These are phyloP conservation scores for Linurgus olivaceus DNA, from an alignment of 2,797 vertebrate species.

Conservation along the genomic window DNA sequence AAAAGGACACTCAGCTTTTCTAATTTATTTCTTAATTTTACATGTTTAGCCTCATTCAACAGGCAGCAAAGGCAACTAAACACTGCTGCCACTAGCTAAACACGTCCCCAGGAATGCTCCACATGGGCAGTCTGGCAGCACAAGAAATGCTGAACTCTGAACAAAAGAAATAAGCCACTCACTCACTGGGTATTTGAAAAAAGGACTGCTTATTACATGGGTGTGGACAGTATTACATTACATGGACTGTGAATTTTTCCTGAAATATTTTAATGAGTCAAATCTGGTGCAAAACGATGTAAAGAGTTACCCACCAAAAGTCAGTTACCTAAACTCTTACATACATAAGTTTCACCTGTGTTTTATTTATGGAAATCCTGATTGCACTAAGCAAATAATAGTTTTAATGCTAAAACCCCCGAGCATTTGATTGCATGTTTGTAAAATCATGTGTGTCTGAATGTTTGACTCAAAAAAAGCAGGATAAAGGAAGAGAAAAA, in stretches of 20 bases:
- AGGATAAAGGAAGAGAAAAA: neutral
- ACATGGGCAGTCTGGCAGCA: neutral
- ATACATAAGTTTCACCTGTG: fast-evolving
- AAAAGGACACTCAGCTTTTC: neutral
- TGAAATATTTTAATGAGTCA: neutral
- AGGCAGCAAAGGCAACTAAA: neutral
- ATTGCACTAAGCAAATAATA: neutral
- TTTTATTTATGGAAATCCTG: neutral
- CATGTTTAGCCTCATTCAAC: neutral
- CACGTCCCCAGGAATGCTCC: neutral
- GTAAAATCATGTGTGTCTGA: neutral
- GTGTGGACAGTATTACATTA: neutral
- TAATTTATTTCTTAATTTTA: neutral
- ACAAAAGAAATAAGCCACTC: neutral
- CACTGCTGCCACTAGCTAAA: neutral
- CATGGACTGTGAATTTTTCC: neutral
- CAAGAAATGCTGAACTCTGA: neutral
- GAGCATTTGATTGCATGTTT: neutral
- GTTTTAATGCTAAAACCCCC: neutral
- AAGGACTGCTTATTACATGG: neutral
- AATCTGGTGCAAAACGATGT: neutral
- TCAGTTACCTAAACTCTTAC: neutral
- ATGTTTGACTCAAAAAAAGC: neutral
- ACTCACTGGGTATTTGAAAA: neutral
- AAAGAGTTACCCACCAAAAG: neutral